Evolutionary conservation across 1,140 invertebrate species (phyloP).

Genomic region (Acromyrmex charruanus): DNA sequence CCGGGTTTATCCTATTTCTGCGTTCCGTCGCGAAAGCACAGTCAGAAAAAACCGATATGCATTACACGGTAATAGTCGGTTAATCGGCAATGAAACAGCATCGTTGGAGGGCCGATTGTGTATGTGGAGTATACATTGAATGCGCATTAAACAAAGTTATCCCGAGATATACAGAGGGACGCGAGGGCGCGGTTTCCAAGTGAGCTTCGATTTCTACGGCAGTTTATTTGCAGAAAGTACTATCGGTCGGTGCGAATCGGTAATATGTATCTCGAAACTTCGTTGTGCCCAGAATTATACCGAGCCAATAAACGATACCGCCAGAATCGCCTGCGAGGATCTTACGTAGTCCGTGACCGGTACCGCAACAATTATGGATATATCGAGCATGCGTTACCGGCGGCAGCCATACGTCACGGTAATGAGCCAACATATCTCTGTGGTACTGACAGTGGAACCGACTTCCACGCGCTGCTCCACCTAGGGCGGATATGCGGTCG

Average conservation of each 20-base stretch:
- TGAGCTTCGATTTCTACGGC: slow-evolving; percentile 51
- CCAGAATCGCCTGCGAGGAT: slow-evolving; percentile 62
- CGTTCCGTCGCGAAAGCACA: slow-evolving; percentile 10
- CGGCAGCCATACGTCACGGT: slow-evolving; percentile 76
- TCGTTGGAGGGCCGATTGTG: slow-evolving; percentile 59
- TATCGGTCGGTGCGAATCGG: slow-evolving; percentile 62
- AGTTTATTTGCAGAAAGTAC: slow-evolving; percentile 14
- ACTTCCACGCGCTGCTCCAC: slow-evolving; percentile 45
- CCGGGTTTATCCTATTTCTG: not conserved
- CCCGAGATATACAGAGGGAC: slow-evolving; percentile 2
- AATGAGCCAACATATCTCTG: slow-evolving; percentile 74
- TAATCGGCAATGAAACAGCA: slow-evolving; percentile 67
- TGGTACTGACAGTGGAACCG: slow-evolving; percentile 37
- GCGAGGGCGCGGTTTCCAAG: slow-evolving; percentile 48
- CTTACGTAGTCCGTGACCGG: slow-evolving; percentile 3
- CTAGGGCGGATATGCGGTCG: slow-evolving; percentile 21
- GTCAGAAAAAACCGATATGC: slow-evolving; percentile 32
- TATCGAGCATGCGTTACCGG: slow-evolving; percentile 59
- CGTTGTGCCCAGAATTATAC: slow-evolving; percentile 51
- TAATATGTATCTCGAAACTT: slow-evolving; percentile 56
- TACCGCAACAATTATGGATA: slow-evolving; percentile 20
- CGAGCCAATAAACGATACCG: slow-evolving; percentile 64
- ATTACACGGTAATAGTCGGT: slow-evolving; percentile 64
- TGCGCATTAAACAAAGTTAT: slow-evolving; percentile 65
- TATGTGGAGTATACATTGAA: slow-evolving; percentile 15